These are phyloP conservation scores for Rhingia campestris DNA, from an alignment of 2,888 invertebrate species.

Conservation along the genomic window DNA sequence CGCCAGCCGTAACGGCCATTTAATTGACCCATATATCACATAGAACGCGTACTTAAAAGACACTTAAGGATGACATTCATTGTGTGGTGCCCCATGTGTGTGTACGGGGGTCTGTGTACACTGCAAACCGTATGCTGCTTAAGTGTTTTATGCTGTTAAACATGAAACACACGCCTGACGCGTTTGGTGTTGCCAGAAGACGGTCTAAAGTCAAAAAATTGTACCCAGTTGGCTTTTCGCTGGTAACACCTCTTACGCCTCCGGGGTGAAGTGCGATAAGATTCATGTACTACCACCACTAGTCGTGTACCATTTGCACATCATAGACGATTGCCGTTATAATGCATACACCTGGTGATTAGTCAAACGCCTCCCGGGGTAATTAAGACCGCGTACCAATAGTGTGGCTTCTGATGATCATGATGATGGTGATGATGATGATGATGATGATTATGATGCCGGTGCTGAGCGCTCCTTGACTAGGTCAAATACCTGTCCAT, in stretches of 20 bases:
- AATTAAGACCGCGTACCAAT: slow-evolving; percentile 62
- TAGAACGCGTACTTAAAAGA: slow-evolving; percentile 60
- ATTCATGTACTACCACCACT: slow-evolving; percentile 37
- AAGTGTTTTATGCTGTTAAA: slow-evolving; percentile 63
- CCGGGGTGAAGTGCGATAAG: slow-evolving; percentile 46
- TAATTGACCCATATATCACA: slow-evolving; percentile 73
- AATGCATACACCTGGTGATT: slow-evolving; percentile 61
- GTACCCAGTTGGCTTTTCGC: neutral
- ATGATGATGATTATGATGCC: slow-evolving; percentile 26
- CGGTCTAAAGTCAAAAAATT: neutral
- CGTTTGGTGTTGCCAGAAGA: slow-evolving; percentile 12
- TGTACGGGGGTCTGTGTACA: slow-evolving; percentile 11
- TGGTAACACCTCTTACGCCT: slow-evolving; percentile 33
- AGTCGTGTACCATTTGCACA: slow-evolving; percentile 53
- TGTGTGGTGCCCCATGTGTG: slow-evolving; percentile 17
- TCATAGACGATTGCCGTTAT: slow-evolving; percentile 63
- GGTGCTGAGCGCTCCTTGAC: slow-evolving; percentile 43
- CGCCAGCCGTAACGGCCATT: slow-evolving; percentile 52
- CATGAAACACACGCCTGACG: slow-evolving; percentile 51
- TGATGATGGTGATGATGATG: slow-evolving; percentile 18
- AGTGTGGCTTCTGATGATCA: slow-evolving; percentile 24
- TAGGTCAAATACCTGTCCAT: slow-evolving; percentile 66
- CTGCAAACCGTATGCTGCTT: neutral
- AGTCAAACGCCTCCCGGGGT: slow-evolving; percentile 69
- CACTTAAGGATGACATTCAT: slow-evolving; percentile 58